phyloP scores from a whole-genome alignment of 2,797 vertebrate genomes.

The Semotilus atromaculatus region DNA sequence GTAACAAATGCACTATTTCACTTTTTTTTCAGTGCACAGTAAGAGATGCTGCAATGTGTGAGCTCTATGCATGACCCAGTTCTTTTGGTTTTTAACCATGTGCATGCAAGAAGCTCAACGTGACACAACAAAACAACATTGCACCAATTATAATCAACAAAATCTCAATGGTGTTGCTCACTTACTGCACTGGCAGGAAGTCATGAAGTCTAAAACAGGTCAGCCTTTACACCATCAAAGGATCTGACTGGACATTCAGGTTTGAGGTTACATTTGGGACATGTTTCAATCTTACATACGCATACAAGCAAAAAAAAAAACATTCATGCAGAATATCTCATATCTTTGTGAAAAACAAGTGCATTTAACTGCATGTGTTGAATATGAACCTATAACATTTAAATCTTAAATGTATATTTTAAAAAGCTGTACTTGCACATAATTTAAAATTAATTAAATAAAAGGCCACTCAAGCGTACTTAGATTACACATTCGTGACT shows the following conservation, averaged over 20 bases:
- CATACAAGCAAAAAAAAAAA: background rate
- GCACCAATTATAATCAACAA: background rate
- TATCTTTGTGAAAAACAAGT: background rate
- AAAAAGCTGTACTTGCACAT: no score
- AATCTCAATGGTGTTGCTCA: background rate
- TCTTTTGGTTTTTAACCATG: background rate
- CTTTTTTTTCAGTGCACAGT: background rate
- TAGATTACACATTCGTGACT: no score
- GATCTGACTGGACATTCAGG: background rate
- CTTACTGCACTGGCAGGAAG: background rate
- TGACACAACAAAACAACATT: background rate
- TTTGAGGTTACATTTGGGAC: background rate
- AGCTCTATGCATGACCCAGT: background rate
- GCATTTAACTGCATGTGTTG: background rate
- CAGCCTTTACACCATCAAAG: background rate
- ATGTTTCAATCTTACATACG: background rate
- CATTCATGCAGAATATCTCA: background rate
- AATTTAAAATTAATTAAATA: no score
- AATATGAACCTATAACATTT: background rate
- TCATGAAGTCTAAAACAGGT: background rate
- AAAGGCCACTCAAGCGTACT: no score
- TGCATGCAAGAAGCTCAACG: background rate
- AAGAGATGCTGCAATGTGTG: background rate
- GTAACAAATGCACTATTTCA: background rate
- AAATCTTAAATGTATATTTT: no score